These are phyloP conservation scores for Hydrotaea cyrtoneurina DNA, from an alignment of 2,888 invertebrate species.

Conservation along the genomic window DNA sequence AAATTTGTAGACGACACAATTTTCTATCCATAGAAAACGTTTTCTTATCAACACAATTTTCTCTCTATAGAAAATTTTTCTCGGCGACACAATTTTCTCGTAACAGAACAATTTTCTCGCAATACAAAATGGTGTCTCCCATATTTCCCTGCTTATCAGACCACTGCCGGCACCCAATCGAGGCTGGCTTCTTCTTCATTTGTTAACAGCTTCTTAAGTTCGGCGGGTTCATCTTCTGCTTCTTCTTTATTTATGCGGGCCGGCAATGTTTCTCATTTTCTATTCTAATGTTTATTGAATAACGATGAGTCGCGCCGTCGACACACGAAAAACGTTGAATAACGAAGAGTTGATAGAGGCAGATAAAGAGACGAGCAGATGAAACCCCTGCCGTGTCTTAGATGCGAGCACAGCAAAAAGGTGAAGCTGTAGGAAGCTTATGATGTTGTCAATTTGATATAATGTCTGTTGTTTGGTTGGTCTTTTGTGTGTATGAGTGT, in stretches of 20 bases:
- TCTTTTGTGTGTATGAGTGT: slow-evolving; percentile 12
- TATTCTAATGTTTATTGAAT: slow-evolving; percentile 63
- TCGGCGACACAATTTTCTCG: too few species aligned
- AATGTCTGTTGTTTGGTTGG: slow-evolving; percentile 57
- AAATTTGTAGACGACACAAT: too few species aligned
- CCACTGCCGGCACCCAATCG: background rate
- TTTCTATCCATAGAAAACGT: too few species aligned
- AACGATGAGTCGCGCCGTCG: slow-evolving; percentile 42
- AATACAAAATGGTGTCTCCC: too few species aligned
- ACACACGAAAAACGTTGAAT: background rate
- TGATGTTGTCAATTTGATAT: slow-evolving; percentile 67
- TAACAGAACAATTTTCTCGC: too few species aligned
- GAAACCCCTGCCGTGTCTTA: slow-evolving; percentile 63
- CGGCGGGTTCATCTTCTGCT: slow-evolving; percentile 32
- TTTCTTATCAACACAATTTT: too few species aligned
- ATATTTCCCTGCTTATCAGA: too few species aligned
- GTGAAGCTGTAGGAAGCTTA: slow-evolving; percentile 61
- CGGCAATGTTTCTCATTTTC: slow-evolving; percentile 35
- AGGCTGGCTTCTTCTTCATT: background rate
- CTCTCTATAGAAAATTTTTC: too few species aligned
- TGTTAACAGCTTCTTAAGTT: slow-evolving; percentile 50
- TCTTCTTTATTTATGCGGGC: slow-evolving; percentile 53
- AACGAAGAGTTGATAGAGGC: background rate
- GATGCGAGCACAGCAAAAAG: slow-evolving; percentile 26
- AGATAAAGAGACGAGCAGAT: slow-evolving; percentile 20